Percentiles rank a stretch among this genome's conserved stretches.
These are phyloP conservation scores for Poeciliopsis infans DNA, from an alignment of 2,797 vertebrate genomes.

Conservation along the genomic window DNA sequence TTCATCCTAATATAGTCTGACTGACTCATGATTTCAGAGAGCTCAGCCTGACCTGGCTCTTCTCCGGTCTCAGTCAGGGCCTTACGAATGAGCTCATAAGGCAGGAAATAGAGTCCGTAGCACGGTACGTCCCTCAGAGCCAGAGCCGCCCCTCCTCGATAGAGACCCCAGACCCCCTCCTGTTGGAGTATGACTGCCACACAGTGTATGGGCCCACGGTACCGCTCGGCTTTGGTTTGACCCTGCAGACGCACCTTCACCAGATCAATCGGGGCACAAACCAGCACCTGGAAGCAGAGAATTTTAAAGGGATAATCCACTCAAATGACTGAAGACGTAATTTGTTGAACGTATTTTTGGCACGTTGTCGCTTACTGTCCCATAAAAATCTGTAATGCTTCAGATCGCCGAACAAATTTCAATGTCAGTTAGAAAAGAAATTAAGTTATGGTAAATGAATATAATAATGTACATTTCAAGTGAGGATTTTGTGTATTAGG, in stretches of 20 bases:
- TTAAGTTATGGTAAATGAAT: background rate
- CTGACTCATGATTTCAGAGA: background rate
- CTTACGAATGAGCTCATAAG: constrained; percentile 79
- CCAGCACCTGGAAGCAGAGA: constrained; percentile 72
- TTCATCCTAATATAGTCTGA: background rate
- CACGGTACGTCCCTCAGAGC: constrained; percentile 84
- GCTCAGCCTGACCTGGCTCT: constrained; percentile 73
- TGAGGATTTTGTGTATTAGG: background rate
- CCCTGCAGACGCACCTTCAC: constrained; percentile 90
- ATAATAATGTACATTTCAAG: background rate
- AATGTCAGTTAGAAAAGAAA: background rate
- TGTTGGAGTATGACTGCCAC: constrained; percentile 74
- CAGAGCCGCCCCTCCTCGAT: constrained; percentile 80
- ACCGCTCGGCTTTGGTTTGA: constrained; percentile 69
- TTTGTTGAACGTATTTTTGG: background rate
- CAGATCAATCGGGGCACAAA: constrained; percentile 83
- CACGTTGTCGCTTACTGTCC: too few species aligned
- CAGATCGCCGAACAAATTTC: background rate
- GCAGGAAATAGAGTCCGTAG: constrained; percentile 83
- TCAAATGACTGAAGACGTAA: background rate
- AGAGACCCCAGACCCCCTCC: constrained; percentile 81
- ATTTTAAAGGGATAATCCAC: background rate
- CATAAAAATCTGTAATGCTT: background rate
- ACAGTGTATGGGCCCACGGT: constrained; percentile 82
- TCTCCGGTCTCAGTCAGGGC: constrained; percentile 70